Evolutionary conservation across 1,140 invertebrate species (phyloP).

Genomic region (Amphibalanus amphitrite): DNA sequence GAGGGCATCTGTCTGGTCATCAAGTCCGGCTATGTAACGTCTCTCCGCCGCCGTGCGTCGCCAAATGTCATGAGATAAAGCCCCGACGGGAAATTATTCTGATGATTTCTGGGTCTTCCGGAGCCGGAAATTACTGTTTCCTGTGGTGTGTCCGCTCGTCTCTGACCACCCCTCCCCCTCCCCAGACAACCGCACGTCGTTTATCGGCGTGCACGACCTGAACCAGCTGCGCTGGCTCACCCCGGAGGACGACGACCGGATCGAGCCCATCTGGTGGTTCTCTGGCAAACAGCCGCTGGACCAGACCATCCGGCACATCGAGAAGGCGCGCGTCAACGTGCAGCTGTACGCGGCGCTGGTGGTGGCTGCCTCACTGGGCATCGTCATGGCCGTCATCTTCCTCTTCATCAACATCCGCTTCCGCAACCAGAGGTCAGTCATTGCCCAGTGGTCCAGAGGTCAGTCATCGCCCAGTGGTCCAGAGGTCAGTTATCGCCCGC

Average conservation of each 20-base stretch:
- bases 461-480: no score
- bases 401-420: slow-evolving; percentile 92
- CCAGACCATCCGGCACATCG: slow-evolving; percentile 59
- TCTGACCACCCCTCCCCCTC: background rate
- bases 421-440: slow-evolving; percentile 73
- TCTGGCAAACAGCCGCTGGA: slow-evolving; percentile 69
- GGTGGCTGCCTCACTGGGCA: slow-evolving; percentile 69
- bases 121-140: no score
- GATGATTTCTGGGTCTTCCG: no score
- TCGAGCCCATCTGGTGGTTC: slow-evolving; percentile 29
- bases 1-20: no score
- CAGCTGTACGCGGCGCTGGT: slow-evolving; percentile 71
- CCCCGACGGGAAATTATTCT: no score
- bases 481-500: no score
- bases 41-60: no score
- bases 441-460: slow-evolving; percentile 2
- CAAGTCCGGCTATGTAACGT: no score
- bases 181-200: slow-evolving; percentile 1
- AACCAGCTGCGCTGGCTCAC: background rate
- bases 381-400: slow-evolving; percentile 79
- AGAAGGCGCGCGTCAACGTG: slow-evolving; percentile 77
- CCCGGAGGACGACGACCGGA: slow-evolving; percentile 21
- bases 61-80: no score
- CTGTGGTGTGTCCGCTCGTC: no score
- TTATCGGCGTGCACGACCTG: background rate